phyloP scores from a whole-genome alignment of 1,140 invertebrate genomes.

The Mamestra configurata region DNA sequence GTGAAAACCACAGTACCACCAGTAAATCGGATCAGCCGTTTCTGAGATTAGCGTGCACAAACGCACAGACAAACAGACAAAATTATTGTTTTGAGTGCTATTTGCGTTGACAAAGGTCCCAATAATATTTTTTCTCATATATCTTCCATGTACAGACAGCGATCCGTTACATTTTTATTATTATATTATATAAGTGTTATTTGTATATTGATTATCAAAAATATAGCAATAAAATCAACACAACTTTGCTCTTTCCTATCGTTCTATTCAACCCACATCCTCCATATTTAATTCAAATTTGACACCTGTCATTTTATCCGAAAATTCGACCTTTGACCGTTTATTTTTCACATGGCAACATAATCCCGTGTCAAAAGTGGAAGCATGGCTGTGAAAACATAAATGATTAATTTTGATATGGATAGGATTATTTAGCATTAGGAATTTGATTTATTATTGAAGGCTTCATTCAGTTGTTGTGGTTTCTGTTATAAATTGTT shows the following conservation, averaged over 20 bases:
- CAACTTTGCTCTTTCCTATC: background rate
- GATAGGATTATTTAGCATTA: conserved; percentile 28
- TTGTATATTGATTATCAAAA: no score
- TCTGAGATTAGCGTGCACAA: no score
- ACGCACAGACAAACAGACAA: no score
- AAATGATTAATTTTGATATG: conserved; percentile 26
- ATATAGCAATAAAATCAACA: background rate
- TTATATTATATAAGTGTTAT: no score
- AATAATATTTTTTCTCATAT: no score
- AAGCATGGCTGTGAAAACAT: conserved; percentile 31
- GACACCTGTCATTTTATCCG: conserved; percentile 70
- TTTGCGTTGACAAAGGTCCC: no score
- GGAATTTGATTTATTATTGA: conserved; percentile 12
- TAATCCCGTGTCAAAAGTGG: conserved; percentile 40
- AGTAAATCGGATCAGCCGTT: no score
- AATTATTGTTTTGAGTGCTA: no score
- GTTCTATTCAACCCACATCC: conserved; percentile 38
- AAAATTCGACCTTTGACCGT: conserved; percentile 56
- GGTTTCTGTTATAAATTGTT: background rate
- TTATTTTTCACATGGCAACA: conserved; percentile 49
- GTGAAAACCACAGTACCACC: no score
- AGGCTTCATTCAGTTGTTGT: background rate
- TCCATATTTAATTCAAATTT: conserved; percentile 63
- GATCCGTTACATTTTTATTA: no score
- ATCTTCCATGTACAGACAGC: no score